These are phyloP conservation scores for Rhopalosiphum maidis DNA, from an alignment of 1,140 invertebrate species.

Conservation along the genomic window DNA sequence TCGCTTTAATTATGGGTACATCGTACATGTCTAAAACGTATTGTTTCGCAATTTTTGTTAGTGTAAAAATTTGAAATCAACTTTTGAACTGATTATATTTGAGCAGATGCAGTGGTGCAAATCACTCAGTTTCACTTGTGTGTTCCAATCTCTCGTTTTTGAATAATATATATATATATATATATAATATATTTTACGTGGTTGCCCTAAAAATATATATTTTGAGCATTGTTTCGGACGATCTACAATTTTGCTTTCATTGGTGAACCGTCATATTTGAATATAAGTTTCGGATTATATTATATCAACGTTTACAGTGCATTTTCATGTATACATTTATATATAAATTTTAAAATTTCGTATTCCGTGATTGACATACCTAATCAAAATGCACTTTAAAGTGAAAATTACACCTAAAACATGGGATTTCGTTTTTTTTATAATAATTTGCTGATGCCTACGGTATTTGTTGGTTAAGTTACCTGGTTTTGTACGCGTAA, in stretches of 20 bases:
- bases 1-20: background rate
- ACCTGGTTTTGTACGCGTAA: background rate
- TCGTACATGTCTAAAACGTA: background rate
- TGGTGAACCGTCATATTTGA: background rate
- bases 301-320: too few species aligned
- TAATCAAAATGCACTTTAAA: background rate
- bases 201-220: background rate
- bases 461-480: too few species aligned
- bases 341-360: background rate
- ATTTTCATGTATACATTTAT: background rate
- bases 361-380: background rate
- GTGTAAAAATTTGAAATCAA: background rate
- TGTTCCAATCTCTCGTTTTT: constrained; percentile 8
- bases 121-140: constrained; percentile 26
- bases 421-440: background rate
- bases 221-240: background rate
- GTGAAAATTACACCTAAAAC: background rate
- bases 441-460: background rate
- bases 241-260: background rate
- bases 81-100: background rate
- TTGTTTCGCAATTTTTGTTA: background rate
- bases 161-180: background rate
- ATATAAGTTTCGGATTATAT: background rate
- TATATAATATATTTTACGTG: background rate
- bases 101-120: background rate